phyloP scores from a whole-genome alignment of 1,140 invertebrate species.

The Pseudomyrmex flavicornis region DNA sequence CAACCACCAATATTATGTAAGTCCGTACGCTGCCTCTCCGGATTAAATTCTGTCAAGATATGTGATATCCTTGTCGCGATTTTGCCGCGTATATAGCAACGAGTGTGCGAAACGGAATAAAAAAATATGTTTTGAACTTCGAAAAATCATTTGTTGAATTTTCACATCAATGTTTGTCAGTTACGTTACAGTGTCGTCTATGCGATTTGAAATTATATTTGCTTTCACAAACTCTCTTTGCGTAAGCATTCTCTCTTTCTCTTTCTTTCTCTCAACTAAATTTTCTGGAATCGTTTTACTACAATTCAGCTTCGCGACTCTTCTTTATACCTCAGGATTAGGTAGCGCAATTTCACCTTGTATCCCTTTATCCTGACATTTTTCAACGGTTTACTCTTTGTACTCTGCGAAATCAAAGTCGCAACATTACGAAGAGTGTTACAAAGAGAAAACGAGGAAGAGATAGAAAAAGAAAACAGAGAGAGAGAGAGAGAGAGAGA shows the following conservation, averaged over 20 bases:
- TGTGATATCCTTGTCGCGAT: too few relatives aligned
- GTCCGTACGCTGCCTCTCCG: background rate
- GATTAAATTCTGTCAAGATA: background rate
- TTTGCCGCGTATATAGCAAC: too few relatives aligned
- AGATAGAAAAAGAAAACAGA: background rate
- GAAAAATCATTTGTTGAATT: too few relatives aligned
- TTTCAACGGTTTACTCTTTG: conserved; percentile 47
- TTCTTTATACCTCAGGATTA: conserved; percentile 8
- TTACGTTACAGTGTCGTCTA: too few relatives aligned
- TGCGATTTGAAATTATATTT: background rate
- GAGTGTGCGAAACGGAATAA: background rate
- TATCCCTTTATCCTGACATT: conserved; percentile 12
- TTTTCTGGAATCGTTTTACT: background rate
- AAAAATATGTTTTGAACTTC: too few relatives aligned
- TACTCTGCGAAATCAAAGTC: conserved; percentile 33
- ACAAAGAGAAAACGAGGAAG: conserved; percentile 18
- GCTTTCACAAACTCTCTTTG: background rate
- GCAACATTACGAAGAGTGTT: background rate
- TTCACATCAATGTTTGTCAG: too few relatives aligned
- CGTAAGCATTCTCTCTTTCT: background rate
- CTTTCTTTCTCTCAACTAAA: background rate
- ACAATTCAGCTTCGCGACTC: background rate
- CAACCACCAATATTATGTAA: conserved; percentile 3
- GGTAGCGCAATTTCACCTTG: conserved; percentile 10
- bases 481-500: background rate